Evolutionary conservation across 2,113 vertebrate species (phyloP).

Genomic region (Rhizomys pruinosus): DNA sequence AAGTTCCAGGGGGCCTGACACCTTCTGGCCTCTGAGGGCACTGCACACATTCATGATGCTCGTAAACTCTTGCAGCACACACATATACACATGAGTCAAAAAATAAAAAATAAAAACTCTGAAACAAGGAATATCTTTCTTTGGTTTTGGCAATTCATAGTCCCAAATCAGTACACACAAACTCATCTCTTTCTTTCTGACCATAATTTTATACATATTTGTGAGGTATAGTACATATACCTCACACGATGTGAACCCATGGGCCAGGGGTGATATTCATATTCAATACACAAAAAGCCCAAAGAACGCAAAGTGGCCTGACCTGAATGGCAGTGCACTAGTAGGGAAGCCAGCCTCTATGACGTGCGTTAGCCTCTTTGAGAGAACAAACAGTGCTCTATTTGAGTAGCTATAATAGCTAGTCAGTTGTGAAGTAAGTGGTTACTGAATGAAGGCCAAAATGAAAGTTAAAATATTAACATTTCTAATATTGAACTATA

Average conservation of each 20-base stretch:
- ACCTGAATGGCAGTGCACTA: too few species aligned
- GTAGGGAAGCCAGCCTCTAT: background rate
- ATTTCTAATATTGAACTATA: constrained; percentile 41
- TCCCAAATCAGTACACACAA: background rate
- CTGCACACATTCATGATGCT: too few species aligned
- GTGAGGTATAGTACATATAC: background rate
- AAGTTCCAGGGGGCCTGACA: too few species aligned
- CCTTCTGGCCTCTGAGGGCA: too few species aligned
- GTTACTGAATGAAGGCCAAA: background rate
- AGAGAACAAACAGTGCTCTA: background rate
- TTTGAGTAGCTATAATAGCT: background rate
- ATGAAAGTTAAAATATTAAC: constrained; percentile 32
- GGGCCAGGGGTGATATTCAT: background rate
- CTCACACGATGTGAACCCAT: too few species aligned
- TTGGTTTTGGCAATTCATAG: background rate
- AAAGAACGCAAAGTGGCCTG: background rate
- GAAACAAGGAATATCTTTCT: background rate
- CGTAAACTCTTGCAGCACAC: too few species aligned
- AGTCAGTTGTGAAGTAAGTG: background rate
- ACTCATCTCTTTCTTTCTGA: background rate
- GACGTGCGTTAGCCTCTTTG: background rate
- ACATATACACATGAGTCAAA: too few species aligned
- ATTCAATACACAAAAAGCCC: background rate
- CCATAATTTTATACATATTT: background rate
- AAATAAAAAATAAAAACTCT: too few species aligned